These are phyloP conservation scores for Bellardia pandia DNA, from an alignment of 2,888 invertebrate genomes.

Conservation along the genomic window DNA sequence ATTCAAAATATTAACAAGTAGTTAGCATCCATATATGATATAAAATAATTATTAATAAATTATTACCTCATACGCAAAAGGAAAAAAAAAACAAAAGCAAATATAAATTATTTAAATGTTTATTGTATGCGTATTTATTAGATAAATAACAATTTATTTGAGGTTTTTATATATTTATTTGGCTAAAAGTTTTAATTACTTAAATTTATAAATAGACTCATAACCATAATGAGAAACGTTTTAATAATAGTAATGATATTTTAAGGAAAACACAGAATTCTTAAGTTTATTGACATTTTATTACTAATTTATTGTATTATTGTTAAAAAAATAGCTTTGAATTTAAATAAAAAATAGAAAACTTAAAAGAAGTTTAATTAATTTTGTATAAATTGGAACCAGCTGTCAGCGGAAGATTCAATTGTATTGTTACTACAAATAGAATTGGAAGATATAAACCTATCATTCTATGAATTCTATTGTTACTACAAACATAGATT, in stretches of 20 bases:
- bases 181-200: constrained; percentile 29
- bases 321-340: too few species aligned
- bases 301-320: too few species aligned
- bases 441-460: too few species aligned
- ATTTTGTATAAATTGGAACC: too few species aligned
- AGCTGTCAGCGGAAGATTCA: too few species aligned
- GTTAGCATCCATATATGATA: constrained; percentile 45
- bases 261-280: neutral
- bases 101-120: constrained; percentile 15
- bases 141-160: neutral
- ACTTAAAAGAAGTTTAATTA: too few species aligned
- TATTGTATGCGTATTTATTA: constrained; percentile 22
- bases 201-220: constrained; percentile 33
- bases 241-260: constrained; percentile 13
- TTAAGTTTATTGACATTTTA: too few species aligned
- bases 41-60: constrained; percentile 62
- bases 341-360: too few species aligned
- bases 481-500: too few species aligned
- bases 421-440: too few species aligned
- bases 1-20: constrained; percentile 56
- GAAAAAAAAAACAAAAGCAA: constrained; percentile 20
- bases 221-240: neutral
- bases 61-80: constrained; percentile 60
- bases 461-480: too few species aligned
- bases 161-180: constrained; percentile 6